Conservation (phyloP, 1,140 invertebrate species). For the Trachymyrmex septentrionalis region DNA sequence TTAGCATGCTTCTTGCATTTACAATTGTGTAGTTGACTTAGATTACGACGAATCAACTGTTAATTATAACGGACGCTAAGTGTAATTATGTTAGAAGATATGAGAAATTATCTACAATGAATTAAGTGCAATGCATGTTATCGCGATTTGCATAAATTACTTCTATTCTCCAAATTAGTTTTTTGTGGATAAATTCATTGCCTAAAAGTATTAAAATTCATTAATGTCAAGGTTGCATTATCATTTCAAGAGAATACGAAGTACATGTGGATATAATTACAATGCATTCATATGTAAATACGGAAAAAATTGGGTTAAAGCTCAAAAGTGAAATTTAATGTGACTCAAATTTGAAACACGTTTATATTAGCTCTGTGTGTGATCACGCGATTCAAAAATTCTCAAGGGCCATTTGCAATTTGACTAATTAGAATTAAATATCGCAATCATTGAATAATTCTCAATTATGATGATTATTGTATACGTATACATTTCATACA, state of each 20-base stretch:
- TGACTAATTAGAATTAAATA: conserved; percentile 63
- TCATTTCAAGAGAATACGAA: conserved; percentile 6
- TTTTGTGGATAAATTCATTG: conserved; percentile 6
- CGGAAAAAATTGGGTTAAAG: background rate
- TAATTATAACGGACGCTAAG: conserved; percentile 23
- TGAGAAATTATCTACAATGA: conserved; percentile 9
- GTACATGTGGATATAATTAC: background rate
- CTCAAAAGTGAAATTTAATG: background rate
- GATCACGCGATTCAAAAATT: conserved; percentile 19
- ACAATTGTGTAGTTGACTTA: conserved; percentile 34
- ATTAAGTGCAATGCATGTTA: conserved; percentile 52
- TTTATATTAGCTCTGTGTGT: background rate
- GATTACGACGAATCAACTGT: conserved; percentile 7
- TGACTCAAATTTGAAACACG: background rate
- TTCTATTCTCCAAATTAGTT: background rate
- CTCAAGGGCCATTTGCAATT: conserved; percentile 68
- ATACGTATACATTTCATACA: conserved; percentile 50
- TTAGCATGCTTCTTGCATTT: conserved; percentile 7
- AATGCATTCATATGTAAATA: conserved; percentile 2
- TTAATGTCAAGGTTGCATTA: conserved; percentile 13
- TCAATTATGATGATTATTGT: conserved; percentile 56
- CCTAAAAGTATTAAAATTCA: conserved; percentile 17
- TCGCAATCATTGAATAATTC: conserved; percentile 60
- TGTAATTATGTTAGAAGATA: background rate
- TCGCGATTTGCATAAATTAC: conserved; percentile 35